Conservation (phyloP, 2,797 vertebrate species). For the Myotis myotis region DNA sequence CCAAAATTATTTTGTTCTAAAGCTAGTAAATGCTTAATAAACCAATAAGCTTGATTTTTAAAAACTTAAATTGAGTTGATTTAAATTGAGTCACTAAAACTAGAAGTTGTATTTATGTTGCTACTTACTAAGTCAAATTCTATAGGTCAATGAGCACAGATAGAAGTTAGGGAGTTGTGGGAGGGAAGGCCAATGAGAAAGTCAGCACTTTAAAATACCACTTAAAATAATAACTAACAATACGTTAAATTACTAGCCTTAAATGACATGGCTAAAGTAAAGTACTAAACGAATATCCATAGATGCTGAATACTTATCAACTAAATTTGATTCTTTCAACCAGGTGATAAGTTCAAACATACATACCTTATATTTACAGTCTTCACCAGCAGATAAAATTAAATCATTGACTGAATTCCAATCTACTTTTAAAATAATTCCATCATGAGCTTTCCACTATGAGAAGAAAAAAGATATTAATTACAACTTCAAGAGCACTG, state of each 20-base stretch:
- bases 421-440: conserved; percentile 95
- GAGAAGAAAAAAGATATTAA: conserved; percentile 44
- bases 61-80: not conserved
- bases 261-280: conserved; percentile 31
- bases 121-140: conserved; percentile 49
- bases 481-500: not conserved
- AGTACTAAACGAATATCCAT: conserved; percentile 15
- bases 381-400: conserved; percentile 95
- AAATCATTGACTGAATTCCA: conserved; percentile 97
- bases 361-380: conserved; percentile 97
- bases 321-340: conserved; percentile 16
- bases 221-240: conserved; percentile 43
- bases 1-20: conserved; percentile 48
- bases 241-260: conserved; percentile 18
- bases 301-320: conserved; percentile 19
- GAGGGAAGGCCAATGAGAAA: not conserved
- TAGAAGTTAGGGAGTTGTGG: too few relatives aligned
- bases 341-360: not conserved
- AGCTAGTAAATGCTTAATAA: conserved; percentile 5
- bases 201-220: conserved; percentile 38
- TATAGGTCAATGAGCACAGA: not conserved
- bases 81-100: conserved; percentile 47
- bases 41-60: not conserved
- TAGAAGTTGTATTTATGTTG: not conserved
- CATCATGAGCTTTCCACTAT: conserved; percentile 98